These are phyloP conservation scores for Mandrillus leucophaeus DNA, from an alignment of 2,113 vertebrate species.

Conservation along the genomic window DNA sequence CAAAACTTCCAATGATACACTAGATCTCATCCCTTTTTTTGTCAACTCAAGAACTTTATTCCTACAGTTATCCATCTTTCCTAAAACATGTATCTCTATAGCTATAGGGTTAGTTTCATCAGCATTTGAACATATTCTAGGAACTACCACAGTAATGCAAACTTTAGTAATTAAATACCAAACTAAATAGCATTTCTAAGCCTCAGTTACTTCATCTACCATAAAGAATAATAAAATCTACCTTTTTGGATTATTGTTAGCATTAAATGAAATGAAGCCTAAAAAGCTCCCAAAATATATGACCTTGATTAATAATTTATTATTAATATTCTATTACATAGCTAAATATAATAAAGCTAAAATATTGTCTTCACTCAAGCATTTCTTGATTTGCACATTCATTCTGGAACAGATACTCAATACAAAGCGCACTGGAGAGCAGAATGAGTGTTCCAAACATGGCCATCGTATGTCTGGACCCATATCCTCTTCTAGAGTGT, in stretches of 20 bases:
- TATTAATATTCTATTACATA: neutral
- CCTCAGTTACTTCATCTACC: neutral
- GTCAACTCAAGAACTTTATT: neutral
- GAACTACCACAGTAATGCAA: neutral
- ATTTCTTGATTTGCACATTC: neutral
- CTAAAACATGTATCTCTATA: neutral
- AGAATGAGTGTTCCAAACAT: neutral
- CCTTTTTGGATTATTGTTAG: slow-evolving; percentile 12
- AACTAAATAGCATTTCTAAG: slow-evolving; percentile 40
- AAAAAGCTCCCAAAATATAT: slow-evolving; percentile 4
- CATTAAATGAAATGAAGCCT: slow-evolving; percentile 41
- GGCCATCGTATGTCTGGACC: neutral
- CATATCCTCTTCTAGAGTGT: neutral
- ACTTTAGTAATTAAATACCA: slow-evolving; percentile 27
- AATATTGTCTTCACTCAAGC: neutral
- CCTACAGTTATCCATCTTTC: neutral
- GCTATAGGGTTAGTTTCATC: neutral
- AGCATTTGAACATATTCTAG: neutral
- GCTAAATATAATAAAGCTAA: slow-evolving; percentile 5
- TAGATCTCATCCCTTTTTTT: neutral
- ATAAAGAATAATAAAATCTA: slow-evolving; percentile 29
- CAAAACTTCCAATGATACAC: neutral
- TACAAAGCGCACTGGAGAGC: neutral
- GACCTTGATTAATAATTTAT: slow-evolving; percentile 33
- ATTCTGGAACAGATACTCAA: neutral